phyloP scores from a whole-genome alignment of 2,113 vertebrate genomes.

The Montifringilla adamsi region DNA sequence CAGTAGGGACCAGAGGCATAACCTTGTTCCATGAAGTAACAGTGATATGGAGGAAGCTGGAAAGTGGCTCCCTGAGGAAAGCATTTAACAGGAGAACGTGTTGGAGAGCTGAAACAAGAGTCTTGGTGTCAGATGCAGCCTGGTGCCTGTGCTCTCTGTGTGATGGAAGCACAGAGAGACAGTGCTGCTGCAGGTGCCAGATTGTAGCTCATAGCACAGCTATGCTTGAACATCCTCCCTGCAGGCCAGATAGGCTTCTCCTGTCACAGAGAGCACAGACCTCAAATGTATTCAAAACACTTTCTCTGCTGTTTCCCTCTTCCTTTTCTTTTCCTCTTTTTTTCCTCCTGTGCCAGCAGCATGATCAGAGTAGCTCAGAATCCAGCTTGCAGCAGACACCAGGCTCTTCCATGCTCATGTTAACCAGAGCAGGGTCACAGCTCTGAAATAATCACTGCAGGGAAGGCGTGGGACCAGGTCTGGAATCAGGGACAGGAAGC shows the following conservation, averaged over 20 bases:
- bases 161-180: background rate
- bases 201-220: background rate
- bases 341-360: background rate
- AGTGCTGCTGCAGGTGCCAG: background rate
- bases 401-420: rapidly evolving
- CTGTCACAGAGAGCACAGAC: background rate
- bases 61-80: background rate
- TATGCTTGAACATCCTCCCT: background rate
- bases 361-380: background rate
- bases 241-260: background rate
- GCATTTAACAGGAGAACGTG: background rate
- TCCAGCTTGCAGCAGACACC: background rate
- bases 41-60: background rate
- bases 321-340: background rate
- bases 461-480: background rate
- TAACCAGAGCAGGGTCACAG: background rate
- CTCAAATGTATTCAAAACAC: background rate
- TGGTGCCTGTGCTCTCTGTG: background rate
- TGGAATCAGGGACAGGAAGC: background rate
- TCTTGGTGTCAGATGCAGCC: background rate
- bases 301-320: background rate
- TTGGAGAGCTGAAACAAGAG: background rate
- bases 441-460: background rate
- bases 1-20: background rate
- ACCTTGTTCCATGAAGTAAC: background rate